Conservation (phyloP, 2,113 vertebrate genomes). For the Psilopogon haemacephalus region DNA sequence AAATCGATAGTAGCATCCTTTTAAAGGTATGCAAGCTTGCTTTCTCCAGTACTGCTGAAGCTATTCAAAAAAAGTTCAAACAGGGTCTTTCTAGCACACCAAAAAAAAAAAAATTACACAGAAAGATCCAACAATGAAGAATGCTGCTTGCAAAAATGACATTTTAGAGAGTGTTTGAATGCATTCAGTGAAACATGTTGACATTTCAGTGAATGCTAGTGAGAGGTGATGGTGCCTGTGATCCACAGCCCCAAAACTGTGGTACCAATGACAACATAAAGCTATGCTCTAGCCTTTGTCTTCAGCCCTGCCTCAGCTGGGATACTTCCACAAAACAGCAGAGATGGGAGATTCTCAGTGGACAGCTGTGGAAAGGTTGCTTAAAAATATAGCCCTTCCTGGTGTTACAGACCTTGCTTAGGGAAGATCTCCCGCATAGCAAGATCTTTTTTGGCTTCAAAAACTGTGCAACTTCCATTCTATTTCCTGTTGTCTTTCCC, state of each 20-base stretch:
- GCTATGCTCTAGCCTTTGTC: not conserved
- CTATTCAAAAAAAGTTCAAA: not conserved
- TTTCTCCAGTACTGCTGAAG: not conserved
- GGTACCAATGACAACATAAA: not conserved
- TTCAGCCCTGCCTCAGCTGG: not conserved
- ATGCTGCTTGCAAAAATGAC: not conserved
- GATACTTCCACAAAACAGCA: not conserved
- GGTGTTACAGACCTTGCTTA: not conserved
- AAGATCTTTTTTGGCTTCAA: not conserved
- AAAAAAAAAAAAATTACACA: too few species aligned
- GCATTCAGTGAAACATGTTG: not conserved
- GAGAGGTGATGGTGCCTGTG: accelerated
- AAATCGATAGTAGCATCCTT: not conserved
- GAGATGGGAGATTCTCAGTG: not conserved
- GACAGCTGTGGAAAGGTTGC: not conserved
- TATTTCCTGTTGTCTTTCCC: not conserved
- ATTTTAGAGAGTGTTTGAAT: not conserved
- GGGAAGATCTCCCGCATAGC: not conserved
- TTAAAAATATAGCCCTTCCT: not conserved
- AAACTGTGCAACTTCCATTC: not conserved
- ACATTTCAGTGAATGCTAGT: accelerated
- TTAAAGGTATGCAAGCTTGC: not conserved
- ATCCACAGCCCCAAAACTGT: not conserved
- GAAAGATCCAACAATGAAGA: too few species aligned
- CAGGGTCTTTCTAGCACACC: too few species aligned